phyloP scores from a whole-genome alignment of 2,888 invertebrate genomes.

The Mallateleia sp. region DNA sequence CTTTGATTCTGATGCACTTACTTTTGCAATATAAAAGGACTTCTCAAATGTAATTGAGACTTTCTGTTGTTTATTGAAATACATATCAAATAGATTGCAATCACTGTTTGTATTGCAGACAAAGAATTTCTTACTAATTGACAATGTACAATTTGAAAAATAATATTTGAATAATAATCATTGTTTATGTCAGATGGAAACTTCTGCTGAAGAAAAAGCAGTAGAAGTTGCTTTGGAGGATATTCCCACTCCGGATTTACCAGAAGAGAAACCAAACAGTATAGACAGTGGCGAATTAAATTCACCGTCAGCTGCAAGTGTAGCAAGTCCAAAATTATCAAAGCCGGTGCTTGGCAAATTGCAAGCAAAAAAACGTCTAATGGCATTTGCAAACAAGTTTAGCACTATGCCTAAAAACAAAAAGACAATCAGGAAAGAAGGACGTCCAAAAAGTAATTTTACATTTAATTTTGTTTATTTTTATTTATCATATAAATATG shows the following conservation, averaged over 20 bases:
- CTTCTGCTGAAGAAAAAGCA: slow-evolving; percentile 38
- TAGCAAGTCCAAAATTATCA: slow-evolving; percentile 85
- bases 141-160: too few relatives aligned
- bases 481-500: too few relatives aligned
- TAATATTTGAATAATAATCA: too few relatives aligned
- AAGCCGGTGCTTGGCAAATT: slow-evolving; percentile 88
- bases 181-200: slow-evolving; percentile 42
- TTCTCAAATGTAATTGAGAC: too few relatives aligned
- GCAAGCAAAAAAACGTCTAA: slow-evolving; percentile 88
- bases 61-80: too few relatives aligned
- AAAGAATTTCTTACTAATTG: too few relatives aligned
- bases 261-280: slow-evolving; percentile 72
- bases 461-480: too few relatives aligned
- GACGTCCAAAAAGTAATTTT: slow-evolving; percentile 76
- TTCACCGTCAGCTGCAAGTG: slow-evolving; percentile 75
- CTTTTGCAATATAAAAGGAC: too few relatives aligned
- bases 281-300: slow-evolving; percentile 79
- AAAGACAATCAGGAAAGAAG: slow-evolving; percentile 72
- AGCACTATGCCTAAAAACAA: slow-evolving; percentile 72
- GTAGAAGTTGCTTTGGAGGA: slow-evolving; percentile 71
- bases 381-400: slow-evolving; percentile 89
- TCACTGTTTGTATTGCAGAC: too few relatives aligned
- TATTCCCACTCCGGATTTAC: slow-evolving; percentile 75
- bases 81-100: too few relatives aligned
- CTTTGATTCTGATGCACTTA: not conserved